Conservation (phyloP, 2,888 invertebrate species). For the Brenthis ino region DNA sequence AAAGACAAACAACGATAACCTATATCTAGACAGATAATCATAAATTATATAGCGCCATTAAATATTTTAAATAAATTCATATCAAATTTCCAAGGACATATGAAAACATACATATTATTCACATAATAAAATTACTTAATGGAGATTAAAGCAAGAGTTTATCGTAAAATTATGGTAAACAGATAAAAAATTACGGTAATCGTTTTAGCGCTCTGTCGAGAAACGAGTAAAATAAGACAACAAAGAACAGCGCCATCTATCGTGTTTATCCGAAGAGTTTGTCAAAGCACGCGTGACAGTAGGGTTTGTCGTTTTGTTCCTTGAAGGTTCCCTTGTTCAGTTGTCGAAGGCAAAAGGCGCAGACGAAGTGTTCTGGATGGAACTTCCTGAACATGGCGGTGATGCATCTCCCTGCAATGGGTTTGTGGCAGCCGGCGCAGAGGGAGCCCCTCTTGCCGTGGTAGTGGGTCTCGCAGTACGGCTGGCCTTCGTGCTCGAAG, state of each 20-base stretch:
- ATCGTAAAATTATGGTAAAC: slow-evolving; percentile 10
- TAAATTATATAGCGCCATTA: background rate
- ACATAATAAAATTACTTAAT: slow-evolving; percentile 9
- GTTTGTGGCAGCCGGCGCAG: slow-evolving; percentile 98
- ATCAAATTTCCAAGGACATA: background rate
- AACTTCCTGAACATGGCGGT: slow-evolving; percentile 99
- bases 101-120: slow-evolving; percentile 1
- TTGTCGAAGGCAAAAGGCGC: slow-evolving; percentile 99
- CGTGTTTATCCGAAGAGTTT: slow-evolving; percentile 93
- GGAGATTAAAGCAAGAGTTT: slow-evolving; percentile 15
- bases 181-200: slow-evolving; percentile 12
- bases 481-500: slow-evolving; percentile 98
- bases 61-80: background rate
- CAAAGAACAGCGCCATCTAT: slow-evolving; percentile 42
- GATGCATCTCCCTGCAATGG: slow-evolving; percentile 98
- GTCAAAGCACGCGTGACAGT: slow-evolving; percentile 98
- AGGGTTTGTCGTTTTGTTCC: slow-evolving; percentile 99
- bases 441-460: slow-evolving; percentile 98
- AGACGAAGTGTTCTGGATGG: slow-evolving; percentile 99
- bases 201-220: background rate
- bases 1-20: slow-evolving; percentile 9
- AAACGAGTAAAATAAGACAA: background rate
- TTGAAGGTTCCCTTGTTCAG: slow-evolving; percentile 99
- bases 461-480: slow-evolving; percentile 99
- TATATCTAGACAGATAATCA: background rate